Conservation (phyloP, 2,888 invertebrate species). For the Cheilosia vernalis region DNA sequence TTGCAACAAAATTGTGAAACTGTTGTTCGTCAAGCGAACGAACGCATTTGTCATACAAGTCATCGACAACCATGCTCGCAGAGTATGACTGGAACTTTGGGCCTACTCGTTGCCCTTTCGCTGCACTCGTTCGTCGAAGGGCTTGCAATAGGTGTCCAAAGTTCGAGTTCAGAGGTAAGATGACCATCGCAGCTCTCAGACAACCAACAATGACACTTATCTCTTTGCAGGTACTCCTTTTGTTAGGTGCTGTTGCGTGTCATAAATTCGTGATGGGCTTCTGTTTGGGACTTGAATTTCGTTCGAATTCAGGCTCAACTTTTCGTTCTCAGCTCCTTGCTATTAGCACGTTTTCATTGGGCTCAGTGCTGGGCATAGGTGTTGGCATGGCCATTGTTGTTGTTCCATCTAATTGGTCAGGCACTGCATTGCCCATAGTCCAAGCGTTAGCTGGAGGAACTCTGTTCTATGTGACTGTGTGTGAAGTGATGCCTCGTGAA, state of each 20-base stretch:
- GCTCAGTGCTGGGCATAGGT: conserved; percentile 88
- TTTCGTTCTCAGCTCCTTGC: conserved; percentile 84
- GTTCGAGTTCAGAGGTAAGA: conserved; percentile 86
- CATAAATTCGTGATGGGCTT: conserved; percentile 93
- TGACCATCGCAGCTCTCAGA: conserved; percentile 26
- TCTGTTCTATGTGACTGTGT: conserved; percentile 90
- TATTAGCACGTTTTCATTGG: conserved; percentile 87
- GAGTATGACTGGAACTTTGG: conserved; percentile 86
- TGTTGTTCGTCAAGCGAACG: conserved; percentile 79
- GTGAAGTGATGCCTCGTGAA: conserved; percentile 90
- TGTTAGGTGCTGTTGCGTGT: conserved; percentile 88
- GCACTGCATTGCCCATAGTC: conserved; percentile 85
- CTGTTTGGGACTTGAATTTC: conserved; percentile 90
- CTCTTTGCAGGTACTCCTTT: conserved; percentile 86
- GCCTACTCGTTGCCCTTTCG: conserved; percentile 89
- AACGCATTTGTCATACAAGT: conserved; percentile 86
- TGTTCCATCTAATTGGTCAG: conserved; percentile 83
- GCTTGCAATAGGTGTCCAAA: conserved; percentile 91
- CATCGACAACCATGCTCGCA: conserved; percentile 87
- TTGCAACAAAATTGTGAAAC: conserved; percentile 76
- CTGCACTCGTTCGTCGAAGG: conserved; percentile 92
- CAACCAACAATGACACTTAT: conserved; percentile 59
- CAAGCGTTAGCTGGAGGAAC: conserved; percentile 91
- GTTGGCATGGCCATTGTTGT: conserved; percentile 87
- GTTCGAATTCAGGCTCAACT: conserved; percentile 83